A percentile compares a stretch with the other conserved stretches of the same genome.
These are phyloP conservation scores for Netta rufina DNA, from an alignment of 2,797 vertebrate species.

Conservation along the genomic window DNA sequence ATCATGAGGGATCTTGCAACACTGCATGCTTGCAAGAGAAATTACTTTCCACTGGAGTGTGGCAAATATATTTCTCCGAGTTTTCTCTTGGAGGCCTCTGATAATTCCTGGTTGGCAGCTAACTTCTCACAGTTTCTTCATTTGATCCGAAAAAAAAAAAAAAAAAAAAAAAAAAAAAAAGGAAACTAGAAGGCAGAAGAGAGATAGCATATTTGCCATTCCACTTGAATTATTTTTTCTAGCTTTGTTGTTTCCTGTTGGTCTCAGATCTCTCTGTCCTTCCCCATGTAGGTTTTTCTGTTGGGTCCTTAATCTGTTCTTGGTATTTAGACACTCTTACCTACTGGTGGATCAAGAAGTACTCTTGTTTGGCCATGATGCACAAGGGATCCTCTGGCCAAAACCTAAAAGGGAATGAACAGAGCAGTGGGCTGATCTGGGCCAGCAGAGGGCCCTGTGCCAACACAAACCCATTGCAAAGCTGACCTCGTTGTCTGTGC, in stretches of 20 bases:
- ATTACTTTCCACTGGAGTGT: neutral
- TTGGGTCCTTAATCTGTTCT: neutral
- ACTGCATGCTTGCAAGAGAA: neutral
- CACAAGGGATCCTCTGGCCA: slow-evolving; percentile 60
- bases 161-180: neutral
- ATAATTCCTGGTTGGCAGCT: neutral
- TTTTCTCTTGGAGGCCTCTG: neutral
- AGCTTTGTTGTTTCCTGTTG: neutral
- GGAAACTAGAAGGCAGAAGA: neutral
- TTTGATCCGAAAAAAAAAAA: neutral
- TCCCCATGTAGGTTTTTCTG: neutral
- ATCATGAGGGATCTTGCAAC: neutral
- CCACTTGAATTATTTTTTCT: neutral
- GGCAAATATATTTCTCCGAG: neutral
- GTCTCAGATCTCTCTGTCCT: neutral
- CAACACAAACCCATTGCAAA: accelerated
- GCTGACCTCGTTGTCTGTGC: accelerated
- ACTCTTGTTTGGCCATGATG: slow-evolving; percentile 31
- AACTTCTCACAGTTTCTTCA: neutral
- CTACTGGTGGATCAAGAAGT: neutral
- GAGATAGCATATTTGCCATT: neutral
- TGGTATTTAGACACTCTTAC: slow-evolving; percentile 9
- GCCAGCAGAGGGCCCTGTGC: neutral
- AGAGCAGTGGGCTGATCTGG: neutral
- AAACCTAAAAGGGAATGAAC: slow-evolving; percentile 21